Base-by-base conservation (phyloP, 1,140 invertebrate genomes). In the Trichomalopsis sarcophagae region DNA sequence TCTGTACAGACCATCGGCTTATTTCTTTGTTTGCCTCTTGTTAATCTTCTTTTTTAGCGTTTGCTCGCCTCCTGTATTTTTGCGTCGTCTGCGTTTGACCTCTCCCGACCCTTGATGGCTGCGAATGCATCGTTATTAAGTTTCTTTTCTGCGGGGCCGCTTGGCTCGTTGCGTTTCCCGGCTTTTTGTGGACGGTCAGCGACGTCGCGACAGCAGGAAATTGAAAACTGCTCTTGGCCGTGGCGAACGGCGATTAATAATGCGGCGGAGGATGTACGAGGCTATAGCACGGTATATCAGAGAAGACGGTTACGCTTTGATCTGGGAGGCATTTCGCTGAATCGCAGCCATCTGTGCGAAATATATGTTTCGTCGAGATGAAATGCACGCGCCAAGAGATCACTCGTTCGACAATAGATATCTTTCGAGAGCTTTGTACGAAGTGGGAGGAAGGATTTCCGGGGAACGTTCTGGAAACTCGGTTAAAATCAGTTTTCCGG, bases 81-180 rank as follows among this genome's bases (percentile, higher is more conserved):
- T 5, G 30, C 40, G 62, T 69, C 21, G 13, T 66, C 47, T 83
- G 23, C n/a, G 27, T 47, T 78, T 76, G 55, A 79, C 14, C 33
- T 78, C 33, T 36, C 21, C 17, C 40, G n/a, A 74, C 17, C 30
- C 68, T 69, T 69, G 23, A 27, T 27, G 27, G 66, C 23, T 69
- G 55, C 10, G 68, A 23, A 66, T 75, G 17, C 66, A n/a, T 33
- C 47, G n/a, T 86, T 75, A 50, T 84, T 86, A 71, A 68, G 74
- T 86, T 86, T 86, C 69, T 36, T 86, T 36, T 47, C 21, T 79
- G 33, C 4, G 5, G 33, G 17, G 55, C 55, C n/a, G 17, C 17
- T 0, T 0, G n/a, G 5, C 55, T 62, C 55, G 17, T n/a, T 62
- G 14, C n/a, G 14, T 62, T 17, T 62, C 0, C 55, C 4, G 55